Percentiles rank a stretch among this genome's conserved stretches.
These are phyloP conservation scores for Cartodere bifasciata DNA, from an alignment of 2,888 invertebrate genomes.

Conservation along the genomic window DNA sequence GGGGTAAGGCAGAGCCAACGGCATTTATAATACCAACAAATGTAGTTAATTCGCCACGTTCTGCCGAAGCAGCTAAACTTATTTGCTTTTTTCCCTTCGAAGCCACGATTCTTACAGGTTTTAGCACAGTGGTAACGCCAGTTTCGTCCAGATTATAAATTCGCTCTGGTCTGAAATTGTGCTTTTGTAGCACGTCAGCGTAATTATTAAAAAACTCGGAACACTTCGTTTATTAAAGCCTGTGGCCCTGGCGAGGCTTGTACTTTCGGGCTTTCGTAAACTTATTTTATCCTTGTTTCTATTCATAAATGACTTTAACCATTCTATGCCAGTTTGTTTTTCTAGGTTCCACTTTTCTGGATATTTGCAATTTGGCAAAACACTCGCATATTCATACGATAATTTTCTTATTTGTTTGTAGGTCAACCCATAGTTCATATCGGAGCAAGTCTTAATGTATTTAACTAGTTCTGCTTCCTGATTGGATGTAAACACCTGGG, in stretches of 20 bases:
- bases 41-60: constrained; percentile 7
- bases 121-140: constrained; percentile 8
- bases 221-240: constrained; percentile 11
- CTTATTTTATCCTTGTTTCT: constrained; percentile 9
- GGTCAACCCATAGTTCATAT: constrained; percentile 14
- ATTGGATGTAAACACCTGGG: too few species aligned
- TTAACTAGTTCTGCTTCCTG: constrained; percentile 11
- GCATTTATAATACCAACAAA: constrained; percentile 11
- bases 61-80: constrained; percentile 11
- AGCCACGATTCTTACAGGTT: constrained; percentile 8
- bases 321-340: constrained; percentile 14
- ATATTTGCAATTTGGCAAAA: constrained; percentile 2
- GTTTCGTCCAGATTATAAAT: constrained; percentile 10
- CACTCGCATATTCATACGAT: constrained; percentile 13
- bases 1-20: constrained; percentile 8
- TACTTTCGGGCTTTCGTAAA: constrained; percentile 14
- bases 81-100: constrained; percentile 10
- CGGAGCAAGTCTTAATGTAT: constrained; percentile 13
- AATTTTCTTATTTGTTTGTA: constrained; percentile 12
- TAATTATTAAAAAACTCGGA: constrained; percentile 12
- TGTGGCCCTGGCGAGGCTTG: constrained; percentile 14
- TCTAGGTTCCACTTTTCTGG: constrained; percentile 5
- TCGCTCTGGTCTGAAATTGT: constrained; percentile 8
- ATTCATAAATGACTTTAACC: constrained; percentile 14
- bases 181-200: constrained; percentile 1